Evolutionary conservation across 1,140 invertebrate genomes (phyloP), one percentile per base, ranked within the genome.

Genomic region (Leptinotarsa defecta): DNA sequence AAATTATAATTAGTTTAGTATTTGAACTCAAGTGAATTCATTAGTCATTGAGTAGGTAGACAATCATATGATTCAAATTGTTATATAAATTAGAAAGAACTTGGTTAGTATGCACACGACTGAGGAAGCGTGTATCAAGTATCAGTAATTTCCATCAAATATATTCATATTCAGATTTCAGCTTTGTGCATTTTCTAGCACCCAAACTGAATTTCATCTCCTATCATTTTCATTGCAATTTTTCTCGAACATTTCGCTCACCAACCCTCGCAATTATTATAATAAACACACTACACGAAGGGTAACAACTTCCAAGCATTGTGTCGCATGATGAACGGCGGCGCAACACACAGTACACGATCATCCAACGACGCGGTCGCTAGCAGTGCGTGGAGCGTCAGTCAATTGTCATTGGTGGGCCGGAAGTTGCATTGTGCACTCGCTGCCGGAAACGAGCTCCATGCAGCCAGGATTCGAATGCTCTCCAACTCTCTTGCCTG

Each of bases 361-460:
- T 57, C 52, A 17, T 57, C 52, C 52, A 57, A 43, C 67, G 67
- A 68, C 61, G 22, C 11, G 43, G 64, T 74, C 49, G 69, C 68
- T 64, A 64, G 48, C 62, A 75, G 63, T 71, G 68, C 74, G 74
- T 65, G 68, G 81, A 81, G 81, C 83, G 84, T 85, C 82, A 83
- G 82, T 84, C 81, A 84, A 84, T 84, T 84, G 83, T 83, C 80
- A 73, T 73, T 49, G 80, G 76, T 76, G 77, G 73, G 71, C 81
- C 84, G 84, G 84, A 85, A 82, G 83, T 82, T 79, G 82, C 83
- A 84, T 85, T 85, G 84, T 85, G 83, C 84, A 81, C 74, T 80
- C 81, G 74, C 79, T 79, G 76, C 84, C 84, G 84, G 84, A 85
- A 85, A 84, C 84, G 81, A 81, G 82, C 80, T 81, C 78, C 81